Evolutionary conservation across 2,113 vertebrate species (phyloP), one percentile per base, ranked within the genome.

Genomic region (Vimba vimba): DNA sequence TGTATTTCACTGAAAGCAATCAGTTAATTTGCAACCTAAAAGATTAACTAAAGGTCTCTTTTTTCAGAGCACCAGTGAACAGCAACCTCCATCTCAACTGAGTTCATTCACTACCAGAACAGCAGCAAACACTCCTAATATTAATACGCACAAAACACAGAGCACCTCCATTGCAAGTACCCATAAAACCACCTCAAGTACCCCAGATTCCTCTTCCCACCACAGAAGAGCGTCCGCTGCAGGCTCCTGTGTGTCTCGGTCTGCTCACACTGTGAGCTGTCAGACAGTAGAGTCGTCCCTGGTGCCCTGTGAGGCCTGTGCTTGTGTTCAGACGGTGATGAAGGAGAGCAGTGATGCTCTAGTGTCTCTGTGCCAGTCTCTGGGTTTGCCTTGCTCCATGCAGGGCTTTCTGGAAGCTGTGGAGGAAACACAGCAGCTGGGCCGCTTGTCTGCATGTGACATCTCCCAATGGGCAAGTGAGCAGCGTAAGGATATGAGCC

Each of bases 371-470:
- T 96, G 97, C 88, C 93, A 87, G 89, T 94, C 92, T 81, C 96
- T 98, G 89, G 97, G 96, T 85, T 92, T 99, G 88, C 96, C 97
- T 50, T 99, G 96, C 0, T 96, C 96, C 25, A 93, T 98, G 27
- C 90, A 93, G 92, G 94, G 85, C 33, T 95, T 98, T 75, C 92
- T 95, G 82, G 93, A 87, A 45, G 90, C 90, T 50, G 89, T 96
- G 57, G 91, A 93, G 80, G 95, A 95, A 17, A 91, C 86, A 0
- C 13, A 93, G 21, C 94, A 93, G 30, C 84, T 88, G n/a, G 94
- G 89, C 73, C 93, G 77, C 0, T 93, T 98, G 88, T 95, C 96
- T 0, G 92, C 94, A 0, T 73, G n/a, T 0, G 97, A 98, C 0
- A 1, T 98, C 60, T 76, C 91, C 59, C 96, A 94, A 89, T 99